These are phyloP conservation scores for Agapornis canus DNA, from an alignment of 2,797 vertebrate genomes.

Conservation along the genomic window DNA sequence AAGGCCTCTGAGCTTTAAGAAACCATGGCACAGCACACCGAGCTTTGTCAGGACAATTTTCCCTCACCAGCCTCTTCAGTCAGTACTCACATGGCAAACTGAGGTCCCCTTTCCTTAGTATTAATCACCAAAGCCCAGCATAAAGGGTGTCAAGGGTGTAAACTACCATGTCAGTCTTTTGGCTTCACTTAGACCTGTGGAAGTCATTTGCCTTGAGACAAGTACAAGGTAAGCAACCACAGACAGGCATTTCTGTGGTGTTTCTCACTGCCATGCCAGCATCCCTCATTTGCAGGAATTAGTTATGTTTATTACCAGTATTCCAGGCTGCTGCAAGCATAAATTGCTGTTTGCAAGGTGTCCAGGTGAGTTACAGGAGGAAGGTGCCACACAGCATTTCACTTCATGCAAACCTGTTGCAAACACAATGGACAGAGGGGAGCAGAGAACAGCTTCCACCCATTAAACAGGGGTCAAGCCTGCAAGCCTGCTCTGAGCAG, in stretches of 20 bases:
- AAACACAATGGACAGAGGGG: background rate
- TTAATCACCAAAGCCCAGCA: background rate
- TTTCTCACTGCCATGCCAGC: background rate
- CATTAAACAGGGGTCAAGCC: background rate
- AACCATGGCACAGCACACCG: rapidly evolving
- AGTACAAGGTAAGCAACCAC: background rate
- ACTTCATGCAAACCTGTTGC: background rate
- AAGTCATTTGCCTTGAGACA: background rate
- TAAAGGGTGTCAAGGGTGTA: background rate
- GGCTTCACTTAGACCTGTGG: background rate
- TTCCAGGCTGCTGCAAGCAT: background rate
- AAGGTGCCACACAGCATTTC: background rate
- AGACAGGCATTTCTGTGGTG: background rate
- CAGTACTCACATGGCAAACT: background rate
- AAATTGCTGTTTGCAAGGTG: background rate
- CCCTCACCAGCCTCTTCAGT: background rate
- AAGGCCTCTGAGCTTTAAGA: background rate
- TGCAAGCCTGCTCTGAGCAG: background rate
- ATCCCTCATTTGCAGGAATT: background rate
- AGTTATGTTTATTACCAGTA: background rate
- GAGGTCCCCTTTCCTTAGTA: background rate
- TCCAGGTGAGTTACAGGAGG: background rate
- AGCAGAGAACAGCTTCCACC: background rate
- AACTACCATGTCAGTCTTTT: background rate
- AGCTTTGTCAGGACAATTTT: background rate